Conservation (phyloP, 1,140 invertebrate genomes). For the Pollicipes pollicipes region DNA sequence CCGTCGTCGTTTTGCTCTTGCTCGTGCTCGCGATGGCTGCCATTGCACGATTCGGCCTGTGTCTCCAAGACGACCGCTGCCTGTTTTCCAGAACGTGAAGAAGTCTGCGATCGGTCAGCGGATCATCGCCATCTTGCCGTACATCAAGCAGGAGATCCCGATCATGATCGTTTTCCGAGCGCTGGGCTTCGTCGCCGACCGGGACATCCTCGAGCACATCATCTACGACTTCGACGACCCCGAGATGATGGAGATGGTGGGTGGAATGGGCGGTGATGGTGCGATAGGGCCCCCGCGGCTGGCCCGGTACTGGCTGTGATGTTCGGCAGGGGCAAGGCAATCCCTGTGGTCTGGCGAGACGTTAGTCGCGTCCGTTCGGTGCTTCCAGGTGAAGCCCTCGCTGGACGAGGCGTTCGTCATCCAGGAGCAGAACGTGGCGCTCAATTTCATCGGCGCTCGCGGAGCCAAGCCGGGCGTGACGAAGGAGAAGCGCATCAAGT, state of each 20-base stretch:
- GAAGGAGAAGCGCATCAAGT: conserved; percentile 96
- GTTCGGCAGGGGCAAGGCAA: too few species aligned
- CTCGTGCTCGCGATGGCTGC: too few species aligned
- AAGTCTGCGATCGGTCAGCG: conserved; percentile 95
- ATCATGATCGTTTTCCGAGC: conserved; percentile 94
- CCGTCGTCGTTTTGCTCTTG: too few species aligned
- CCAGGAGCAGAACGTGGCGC: conserved; percentile 93
- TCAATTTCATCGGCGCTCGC: conserved; percentile 94
- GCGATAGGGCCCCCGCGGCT: not conserved
- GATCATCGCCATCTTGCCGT: conserved; percentile 92
- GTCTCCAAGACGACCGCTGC: too few species aligned
- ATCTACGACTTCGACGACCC: conserved; percentile 99
- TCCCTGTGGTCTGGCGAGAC: too few species aligned
- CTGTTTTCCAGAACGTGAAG: conserved; percentile 53
- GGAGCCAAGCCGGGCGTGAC: conserved; percentile 93
- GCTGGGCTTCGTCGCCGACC: conserved; percentile 88
- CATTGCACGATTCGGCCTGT: too few species aligned
- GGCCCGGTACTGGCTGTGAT: too few species aligned
- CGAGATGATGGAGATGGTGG: conserved; percentile 99
- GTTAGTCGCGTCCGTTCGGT: too few species aligned
- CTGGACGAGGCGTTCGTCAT: conserved; percentile 98
- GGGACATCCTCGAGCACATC: conserved; percentile 96
- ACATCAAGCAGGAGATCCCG: conserved; percentile 97
- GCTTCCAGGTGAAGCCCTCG: conserved; percentile 77
- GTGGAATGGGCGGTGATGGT: not conserved